A percentile compares a stretch with the other conserved stretches of the same genome.
phyloP scores from a whole-genome alignment of 1,140 invertebrate genomes.

The Drosophila sucinea region DNA sequence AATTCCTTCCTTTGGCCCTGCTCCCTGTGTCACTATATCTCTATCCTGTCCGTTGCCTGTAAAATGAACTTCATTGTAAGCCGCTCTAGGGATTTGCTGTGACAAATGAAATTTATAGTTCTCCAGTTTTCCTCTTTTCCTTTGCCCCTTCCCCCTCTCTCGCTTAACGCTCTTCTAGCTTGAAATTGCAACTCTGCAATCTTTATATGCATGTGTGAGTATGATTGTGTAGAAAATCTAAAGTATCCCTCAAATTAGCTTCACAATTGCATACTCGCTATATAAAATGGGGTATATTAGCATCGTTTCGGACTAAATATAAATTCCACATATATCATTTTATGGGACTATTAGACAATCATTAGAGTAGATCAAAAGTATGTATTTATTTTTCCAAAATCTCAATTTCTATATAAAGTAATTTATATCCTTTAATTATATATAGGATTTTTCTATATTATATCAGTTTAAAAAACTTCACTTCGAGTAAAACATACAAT shows the following conservation, averaged over 20 bases:
- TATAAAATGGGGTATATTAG: not conserved
- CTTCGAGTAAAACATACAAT: too few relatives aligned
- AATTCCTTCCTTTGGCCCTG: constrained; percentile 26
- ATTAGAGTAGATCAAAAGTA: too few relatives aligned
- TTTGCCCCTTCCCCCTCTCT: not conserved
- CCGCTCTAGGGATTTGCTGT: constrained; percentile 70
- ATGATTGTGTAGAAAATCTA: constrained; percentile 57
- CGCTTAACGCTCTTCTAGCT: not conserved
- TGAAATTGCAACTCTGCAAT: constrained; percentile 69
- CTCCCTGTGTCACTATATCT: constrained; percentile 21
- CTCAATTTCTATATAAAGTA: too few relatives aligned
- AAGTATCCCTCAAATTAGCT: constrained; percentile 79
- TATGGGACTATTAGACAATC: too few relatives aligned
- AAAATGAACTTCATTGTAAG: constrained; percentile 75
- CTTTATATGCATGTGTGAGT: constrained; percentile 42
- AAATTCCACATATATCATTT: too few relatives aligned
- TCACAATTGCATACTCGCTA: constrained; percentile 49
- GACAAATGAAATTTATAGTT: constrained; percentile 81
- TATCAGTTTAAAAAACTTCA: too few relatives aligned
- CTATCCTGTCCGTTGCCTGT: constrained; percentile 37
- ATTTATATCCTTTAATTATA: too few relatives aligned
- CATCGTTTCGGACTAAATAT: not conserved
- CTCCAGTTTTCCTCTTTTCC: constrained; percentile 42
- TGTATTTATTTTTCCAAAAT: too few relatives aligned
- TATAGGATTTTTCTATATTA: too few relatives aligned